A percentile compares a stretch with the other conserved stretches of the same genome.
phyloP scores from a whole-genome alignment of 2,888 invertebrate species.

The Spodoptera littoralis region DNA sequence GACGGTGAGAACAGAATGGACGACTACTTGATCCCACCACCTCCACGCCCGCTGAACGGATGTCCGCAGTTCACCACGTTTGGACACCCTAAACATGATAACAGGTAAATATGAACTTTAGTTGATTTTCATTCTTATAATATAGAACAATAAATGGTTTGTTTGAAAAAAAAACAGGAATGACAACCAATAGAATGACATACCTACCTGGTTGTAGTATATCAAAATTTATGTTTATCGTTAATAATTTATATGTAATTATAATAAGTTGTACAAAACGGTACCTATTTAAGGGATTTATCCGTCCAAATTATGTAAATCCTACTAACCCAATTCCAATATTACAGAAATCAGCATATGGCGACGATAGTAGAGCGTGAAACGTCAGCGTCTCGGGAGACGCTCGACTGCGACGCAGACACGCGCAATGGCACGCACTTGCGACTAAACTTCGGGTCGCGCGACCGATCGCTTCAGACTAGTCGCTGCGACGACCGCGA shows the following conservation, averaged over 20 bases:
- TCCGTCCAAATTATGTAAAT: not conserved
- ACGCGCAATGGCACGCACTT: conserved; percentile 73
- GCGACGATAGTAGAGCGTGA: conserved; percentile 86
- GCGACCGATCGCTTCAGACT: conserved; percentile 63
- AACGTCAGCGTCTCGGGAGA: conserved; percentile 79
- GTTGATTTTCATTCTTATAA: too few relatives aligned
- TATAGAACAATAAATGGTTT: too few relatives aligned
- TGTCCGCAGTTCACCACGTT: conserved; percentile 84
- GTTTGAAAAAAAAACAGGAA: too few relatives aligned
- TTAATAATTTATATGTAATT: too few relatives aligned
- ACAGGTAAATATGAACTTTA: conserved; percentile 61
- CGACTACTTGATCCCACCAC: conserved; percentile 90
- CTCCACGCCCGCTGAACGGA: conserved; percentile 88
- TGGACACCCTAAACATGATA: conserved; percentile 83
- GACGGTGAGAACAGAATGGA: conserved; percentile 84
- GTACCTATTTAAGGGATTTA: too few relatives aligned
- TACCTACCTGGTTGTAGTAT: too few relatives aligned
- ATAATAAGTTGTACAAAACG: too few relatives aligned
- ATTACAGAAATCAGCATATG: conserved; percentile 79
- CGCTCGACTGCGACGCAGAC: conserved; percentile 74
- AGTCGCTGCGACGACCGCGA: conserved; percentile 75
- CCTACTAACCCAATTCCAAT: not conserved
- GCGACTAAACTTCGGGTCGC: conserved; percentile 76
- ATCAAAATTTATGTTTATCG: too few relatives aligned
- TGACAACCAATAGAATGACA: too few relatives aligned